Evolutionary conservation across 2,113 vertebrate genomes (phyloP).

Genomic region (Microcebus tavaratra): DNA sequence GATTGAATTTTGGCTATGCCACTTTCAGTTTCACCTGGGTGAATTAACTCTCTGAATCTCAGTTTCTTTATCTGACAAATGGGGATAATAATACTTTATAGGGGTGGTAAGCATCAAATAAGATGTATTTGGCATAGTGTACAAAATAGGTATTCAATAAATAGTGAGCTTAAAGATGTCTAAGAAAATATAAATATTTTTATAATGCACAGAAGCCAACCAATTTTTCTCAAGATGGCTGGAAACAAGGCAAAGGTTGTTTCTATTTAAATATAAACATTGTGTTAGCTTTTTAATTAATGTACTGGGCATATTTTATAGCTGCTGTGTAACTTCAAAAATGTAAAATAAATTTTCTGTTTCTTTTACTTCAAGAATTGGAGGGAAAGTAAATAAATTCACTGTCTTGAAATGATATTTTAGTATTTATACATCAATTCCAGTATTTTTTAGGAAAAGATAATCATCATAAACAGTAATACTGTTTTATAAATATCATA

Average conservation of each 20-base stretch:
- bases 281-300: background rate
- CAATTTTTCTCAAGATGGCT: background rate
- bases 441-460: constrained; percentile 1
- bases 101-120: background rate
- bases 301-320: background rate
- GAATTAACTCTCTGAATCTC: background rate
- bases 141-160: background rate
- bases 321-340: background rate
- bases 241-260: background rate
- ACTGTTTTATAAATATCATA: background rate
- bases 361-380: background rate
- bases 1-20: background rate
- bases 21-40: background rate
- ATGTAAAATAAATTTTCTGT: background rate
- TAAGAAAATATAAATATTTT: background rate
- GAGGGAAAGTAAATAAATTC: background rate
- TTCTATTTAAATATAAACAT: background rate
- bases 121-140: background rate
- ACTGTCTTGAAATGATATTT: background rate
- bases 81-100: background rate
- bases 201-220: background rate
- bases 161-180: background rate
- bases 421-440: background rate
- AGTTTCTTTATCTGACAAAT: background rate
- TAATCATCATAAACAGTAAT: background rate